Evolutionary conservation across 2,888 invertebrate genomes (phyloP), one percentile per base, ranked within the genome.

Genomic region (Nephrotoma appendiculata): DNA sequence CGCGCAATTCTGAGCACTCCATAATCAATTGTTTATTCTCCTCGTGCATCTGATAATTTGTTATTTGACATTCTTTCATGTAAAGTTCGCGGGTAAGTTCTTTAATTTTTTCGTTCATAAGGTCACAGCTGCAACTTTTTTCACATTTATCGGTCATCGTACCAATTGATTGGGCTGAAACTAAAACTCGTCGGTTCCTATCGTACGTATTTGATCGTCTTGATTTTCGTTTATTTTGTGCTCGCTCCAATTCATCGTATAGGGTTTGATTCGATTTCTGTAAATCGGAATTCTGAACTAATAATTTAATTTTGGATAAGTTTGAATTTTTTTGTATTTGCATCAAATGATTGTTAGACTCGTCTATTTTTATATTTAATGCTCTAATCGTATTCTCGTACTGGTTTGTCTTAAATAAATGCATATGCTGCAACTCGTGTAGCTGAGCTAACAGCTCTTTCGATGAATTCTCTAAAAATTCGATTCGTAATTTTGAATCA

Each of bases 391-490:
- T n/a, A n/a, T 6, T 5, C 42, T 84, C 84, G 15, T 7, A 84
- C 42, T 88, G 86, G 42, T 48, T 87, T 4, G 86, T 87, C 85
- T 88, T 88, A 85, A 45, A 87, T 43, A 87, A 41, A 71, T 88
- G 87, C 87, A 88, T 87, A 86, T 87, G 86, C 31, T 88, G 87
- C 86, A 87, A 86, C 86, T 88, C 87, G 19, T 86, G 57, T 41
- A 86, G 41, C 11, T 85, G 85, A 19, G 15, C 43, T 44, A 84
- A 2, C 6, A 84, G 9, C 9, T 84, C 84, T 42, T 41, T 84
- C 42, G 42, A 42, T 43, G 42, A 42, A 42, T n/a, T 84, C 15
- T 84, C 42, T 1, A 84, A 15, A 43, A 84, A 15, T 42, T 84
- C 84, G 2, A 84, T 15, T 6, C 84, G 84, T 42, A 31, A 71